Evolutionary conservation across 1,140 invertebrate species (phyloP), one percentile per base, ranked within the genome.

Genomic region (Pseudomyrmex sp.): DNA sequence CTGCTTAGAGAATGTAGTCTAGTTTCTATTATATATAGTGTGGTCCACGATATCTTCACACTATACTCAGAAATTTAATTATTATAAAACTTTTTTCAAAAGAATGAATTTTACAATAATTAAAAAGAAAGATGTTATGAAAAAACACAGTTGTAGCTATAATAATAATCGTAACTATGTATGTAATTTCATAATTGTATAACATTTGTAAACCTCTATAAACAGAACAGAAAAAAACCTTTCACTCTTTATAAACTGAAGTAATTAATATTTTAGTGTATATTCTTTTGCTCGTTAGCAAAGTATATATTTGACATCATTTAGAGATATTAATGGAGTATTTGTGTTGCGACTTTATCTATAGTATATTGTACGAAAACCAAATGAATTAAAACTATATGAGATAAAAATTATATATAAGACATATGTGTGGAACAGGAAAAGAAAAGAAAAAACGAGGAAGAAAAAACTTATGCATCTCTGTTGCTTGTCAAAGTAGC

Each of bases 1-100:
- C 90, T 91, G 87, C 87, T 80, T 92, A 92, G 88, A 92, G 88
- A 91, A 20, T 85, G 85, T 91, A 91, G 84, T 85, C 18, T 89
- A 91, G 84, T 65, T 65, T 79, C 52, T 74, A 50, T 52, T 35
- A 74, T 18, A 83, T 85, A 44, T 35, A 52, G 13, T 52, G 50
- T 74, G 56, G 35, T 83, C 13, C 13, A 74, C 4, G 5, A 88
- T 20, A 54, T 63, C 18, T 79, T 59, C 26, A 56, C 8, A 52
- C 23, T 44, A 63, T 61, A 35, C 59, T 66, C 2, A 1, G 10
- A 52, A 48, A 23, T 15, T 2, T 18, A 10, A 61, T 48, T 75
- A 52, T 52, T 2, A 52, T 18, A 70, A 48, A 84, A 54, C 56
- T 46, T 50, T 10, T 52, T 13, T 52, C 0, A 10, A 52, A 12